Evolutionary conservation across 2,888 invertebrate species (phyloP).

Genomic region (Clostera curtula): DNA sequence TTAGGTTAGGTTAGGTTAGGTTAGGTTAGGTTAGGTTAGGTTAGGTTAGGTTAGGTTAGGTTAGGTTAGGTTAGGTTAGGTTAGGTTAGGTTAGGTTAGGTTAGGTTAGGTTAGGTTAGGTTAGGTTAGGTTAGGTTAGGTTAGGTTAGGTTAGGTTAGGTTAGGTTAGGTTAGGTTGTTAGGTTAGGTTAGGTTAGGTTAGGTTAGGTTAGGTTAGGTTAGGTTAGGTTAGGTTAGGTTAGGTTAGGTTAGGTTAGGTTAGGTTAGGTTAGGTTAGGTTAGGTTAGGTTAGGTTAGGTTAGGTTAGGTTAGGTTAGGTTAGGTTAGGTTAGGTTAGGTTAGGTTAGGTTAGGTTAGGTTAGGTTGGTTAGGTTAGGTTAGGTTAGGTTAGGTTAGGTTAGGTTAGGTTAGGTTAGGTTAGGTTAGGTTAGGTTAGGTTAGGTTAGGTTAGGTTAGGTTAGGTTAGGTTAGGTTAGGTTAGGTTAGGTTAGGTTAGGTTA

Average conservation of each 20-base stretch:
- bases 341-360: slow-evolving; percentile 10
- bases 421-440: slow-evolving; percentile 15
- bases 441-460: slow-evolving; percentile 16
- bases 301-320: slow-evolving; percentile 12
- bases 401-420: slow-evolving; percentile 16
- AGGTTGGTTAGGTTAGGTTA: slow-evolving; percentile 12
- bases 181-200: slow-evolving; percentile 8
- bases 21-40: slow-evolving; percentile 6
- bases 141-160: slow-evolving; percentile 8
- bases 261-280: slow-evolving; percentile 11
- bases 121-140: slow-evolving; percentile 9
- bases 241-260: slow-evolving; percentile 12
- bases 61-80: slow-evolving; percentile 7
- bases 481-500: slow-evolving; percentile 12
- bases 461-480: slow-evolving; percentile 16
- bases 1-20: slow-evolving; percentile 8
- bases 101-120: slow-evolving; percentile 7
- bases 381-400: slow-evolving; percentile 13
- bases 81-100: slow-evolving; percentile 2
- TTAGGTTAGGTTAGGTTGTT: slow-evolving; percentile 8
- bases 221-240: slow-evolving; percentile 9
- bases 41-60: slow-evolving; percentile 8
- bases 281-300: slow-evolving; percentile 14
- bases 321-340: slow-evolving; percentile 12
- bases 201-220: slow-evolving; percentile 8